phyloP scores from a whole-genome alignment of 1,140 invertebrate species.

The Notospermus geniculatus region DNA sequence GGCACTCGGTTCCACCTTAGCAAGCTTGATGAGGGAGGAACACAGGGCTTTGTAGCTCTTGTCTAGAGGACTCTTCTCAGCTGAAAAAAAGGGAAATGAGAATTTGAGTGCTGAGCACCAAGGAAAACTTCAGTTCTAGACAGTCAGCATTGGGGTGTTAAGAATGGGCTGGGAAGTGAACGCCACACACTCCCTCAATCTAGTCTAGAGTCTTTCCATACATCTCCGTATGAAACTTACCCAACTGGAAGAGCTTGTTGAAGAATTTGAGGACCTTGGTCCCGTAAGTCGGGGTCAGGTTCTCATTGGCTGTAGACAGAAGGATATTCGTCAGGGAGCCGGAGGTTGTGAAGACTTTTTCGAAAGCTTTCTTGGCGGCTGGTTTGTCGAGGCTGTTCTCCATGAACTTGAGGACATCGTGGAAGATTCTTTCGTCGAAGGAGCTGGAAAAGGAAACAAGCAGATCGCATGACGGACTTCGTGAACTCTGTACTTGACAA shows the following conservation, averaged over 20 bases:
- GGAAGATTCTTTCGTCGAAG: constrained; percentile 68
- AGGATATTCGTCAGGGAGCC: constrained; percentile 66
- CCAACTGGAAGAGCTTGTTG: constrained; percentile 73
- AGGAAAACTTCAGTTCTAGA: not conserved
- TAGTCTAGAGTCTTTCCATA: too few species aligned
- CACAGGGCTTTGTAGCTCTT: constrained; percentile 70
- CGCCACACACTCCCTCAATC: too few species aligned
- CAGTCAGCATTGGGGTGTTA: too few species aligned
- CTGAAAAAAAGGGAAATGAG: constrained; percentile 15
- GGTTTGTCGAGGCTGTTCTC: constrained; percentile 78
- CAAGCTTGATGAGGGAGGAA: constrained; percentile 65
- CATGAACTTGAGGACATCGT: constrained; percentile 75
- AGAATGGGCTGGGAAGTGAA: too few species aligned
- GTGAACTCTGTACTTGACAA: too few species aligned
- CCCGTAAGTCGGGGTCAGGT: constrained; percentile 70
- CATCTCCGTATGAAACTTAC: constrained; percentile 48
- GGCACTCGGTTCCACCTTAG: constrained; percentile 64
- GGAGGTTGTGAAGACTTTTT: constrained; percentile 45
- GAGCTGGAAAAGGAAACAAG: constrained; percentile 40
- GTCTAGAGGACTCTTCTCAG: constrained; percentile 60
- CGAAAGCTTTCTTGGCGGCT: constrained; percentile 75
- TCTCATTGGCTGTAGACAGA: constrained; percentile 62
- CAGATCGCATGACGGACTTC: too few species aligned
- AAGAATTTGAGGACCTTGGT: constrained; percentile 78
- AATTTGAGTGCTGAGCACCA: not conserved